Percentiles rank a stretch among this genome's conserved stretches.
These are phyloP conservation scores for Salmo trutta DNA, from an alignment of 2,797 vertebrate genomes.

Conservation along the genomic window DNA sequence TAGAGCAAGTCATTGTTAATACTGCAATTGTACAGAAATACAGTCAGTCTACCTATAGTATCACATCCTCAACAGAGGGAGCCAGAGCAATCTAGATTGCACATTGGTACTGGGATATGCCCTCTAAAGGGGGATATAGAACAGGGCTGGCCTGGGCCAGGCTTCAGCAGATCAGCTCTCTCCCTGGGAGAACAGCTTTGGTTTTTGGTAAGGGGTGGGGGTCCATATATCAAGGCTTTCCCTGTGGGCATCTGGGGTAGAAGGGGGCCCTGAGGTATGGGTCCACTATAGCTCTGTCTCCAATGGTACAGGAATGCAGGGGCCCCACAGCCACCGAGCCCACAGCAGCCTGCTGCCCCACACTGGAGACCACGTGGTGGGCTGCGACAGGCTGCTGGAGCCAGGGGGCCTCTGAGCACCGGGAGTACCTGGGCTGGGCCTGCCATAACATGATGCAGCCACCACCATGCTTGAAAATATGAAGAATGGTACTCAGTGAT, in stretches of 20 bases:
- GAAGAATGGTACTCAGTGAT: too few relatives aligned
- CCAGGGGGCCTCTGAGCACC: constrained; percentile 63
- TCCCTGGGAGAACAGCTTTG: constrained; percentile 7
- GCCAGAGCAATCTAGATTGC: background rate
- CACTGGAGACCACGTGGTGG: constrained; percentile 78
- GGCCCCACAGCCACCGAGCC: constrained; percentile 85
- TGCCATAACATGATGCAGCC: too few relatives aligned
- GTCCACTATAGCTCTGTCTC: constrained; percentile 67
- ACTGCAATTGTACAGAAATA: constrained; percentile 25
- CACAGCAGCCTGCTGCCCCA: constrained; percentile 83
- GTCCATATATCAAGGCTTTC: constrained; percentile 71
- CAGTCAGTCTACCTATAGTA: background rate
- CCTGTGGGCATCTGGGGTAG: constrained; percentile 74
- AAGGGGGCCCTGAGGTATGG: constrained; percentile 84
- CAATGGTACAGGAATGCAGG: constrained; percentile 79
- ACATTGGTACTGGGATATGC: background rate
- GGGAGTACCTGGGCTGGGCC: constrained; percentile 53
- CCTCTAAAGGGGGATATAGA: constrained; percentile 29
- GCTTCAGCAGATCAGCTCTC: background rate
- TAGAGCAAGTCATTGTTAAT: constrained; percentile 11
- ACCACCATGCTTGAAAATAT: too few relatives aligned
- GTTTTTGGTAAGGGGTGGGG: background rate
- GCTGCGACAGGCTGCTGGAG: constrained; percentile 76
- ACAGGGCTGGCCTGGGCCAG: constrained; percentile 28
- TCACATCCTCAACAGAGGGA: background rate